Base-by-base conservation (phyloP, 2,797 vertebrate species). In the Glossophaga mutica region DNA sequence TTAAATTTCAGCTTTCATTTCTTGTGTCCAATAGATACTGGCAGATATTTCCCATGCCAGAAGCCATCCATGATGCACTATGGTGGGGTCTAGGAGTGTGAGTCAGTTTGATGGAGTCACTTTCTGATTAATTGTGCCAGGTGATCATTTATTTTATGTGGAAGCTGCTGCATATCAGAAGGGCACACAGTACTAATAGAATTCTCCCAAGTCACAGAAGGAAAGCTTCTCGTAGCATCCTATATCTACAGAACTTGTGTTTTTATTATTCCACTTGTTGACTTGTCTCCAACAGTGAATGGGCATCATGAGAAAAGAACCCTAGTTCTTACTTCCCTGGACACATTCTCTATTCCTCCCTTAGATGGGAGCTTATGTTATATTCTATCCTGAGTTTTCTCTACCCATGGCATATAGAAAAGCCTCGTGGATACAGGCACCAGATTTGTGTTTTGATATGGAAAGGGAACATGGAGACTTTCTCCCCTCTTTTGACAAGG, bases 401-500 rank as follows among this genome's bases (percentile, higher is more conserved):
- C 48, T 87, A 50, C 5, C 14, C 32, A 11, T 9, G 21, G 5
- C 15, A 15, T 24, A 55, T 3, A 67, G 81, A 77, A 84, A 87
- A 44, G 19, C 22, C 19, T 18, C 29, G 7, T 65, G 34, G 4
- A 46, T 50, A 70, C 1, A 46, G 52, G 81, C 71, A 70, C 26
- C 29, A 93, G 18, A 26, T 16, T 50, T 74, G 84, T 88, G 14
- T 86, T 32, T 85, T 93, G 4, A 42, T 62, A 22, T 24, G 19
- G 32, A 68, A 89, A 90, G 9, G 22, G 29, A 79, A 5, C 3
- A 42, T 73, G 44, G 29, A n/a, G 26, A 65, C 82, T 85, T n/a
- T 42, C 77, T 87, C 81, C 42, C 39, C 34, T 73, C 37, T 93
- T 96, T 93, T 93, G 74, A 87, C 29, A 93, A 32, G 10, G 22